A percentile compares a stretch with the other conserved stretches of the same genome.
Conservation (phyloP, 1,140 invertebrate genomes). For the Aphaenogaster ashmeadi region DNA sequence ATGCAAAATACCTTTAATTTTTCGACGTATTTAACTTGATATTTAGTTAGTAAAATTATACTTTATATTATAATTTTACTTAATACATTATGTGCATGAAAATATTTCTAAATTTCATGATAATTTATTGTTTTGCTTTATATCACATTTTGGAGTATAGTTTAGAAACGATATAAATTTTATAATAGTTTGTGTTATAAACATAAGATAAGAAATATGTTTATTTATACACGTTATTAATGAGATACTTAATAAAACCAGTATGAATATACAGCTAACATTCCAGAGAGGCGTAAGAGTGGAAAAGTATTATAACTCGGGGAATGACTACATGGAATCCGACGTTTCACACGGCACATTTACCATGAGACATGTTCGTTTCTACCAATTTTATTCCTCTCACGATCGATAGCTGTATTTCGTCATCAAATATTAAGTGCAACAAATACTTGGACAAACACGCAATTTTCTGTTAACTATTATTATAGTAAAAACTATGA, state of each 20-base stretch:
- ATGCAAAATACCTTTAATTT: no score
- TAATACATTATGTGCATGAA: not conserved
- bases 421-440: not conserved
- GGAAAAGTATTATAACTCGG: slow-evolving; percentile 33
- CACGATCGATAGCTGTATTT: not conserved
- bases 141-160: not conserved
- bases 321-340: slow-evolving; percentile 18
- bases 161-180: not conserved
- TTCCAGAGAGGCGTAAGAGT: slow-evolving; percentile 41
- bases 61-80: no score
- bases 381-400: slow-evolving; percentile 9
- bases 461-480: not conserved
- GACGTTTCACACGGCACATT: slow-evolving; percentile 47
- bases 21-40: not conserved
- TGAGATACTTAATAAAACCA: not conserved
- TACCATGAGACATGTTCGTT: not conserved
- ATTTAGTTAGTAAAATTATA: not conserved
- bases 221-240: not conserved
- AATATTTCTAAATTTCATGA: not conserved
- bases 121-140: not conserved
- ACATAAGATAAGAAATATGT: not conserved
- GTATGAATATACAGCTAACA: not conserved
- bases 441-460: not conserved
- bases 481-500: not conserved
- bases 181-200: not conserved